These are phyloP conservation scores for Drosophila histrio DNA, from an alignment of 2,888 invertebrate species.

Conservation along the genomic window DNA sequence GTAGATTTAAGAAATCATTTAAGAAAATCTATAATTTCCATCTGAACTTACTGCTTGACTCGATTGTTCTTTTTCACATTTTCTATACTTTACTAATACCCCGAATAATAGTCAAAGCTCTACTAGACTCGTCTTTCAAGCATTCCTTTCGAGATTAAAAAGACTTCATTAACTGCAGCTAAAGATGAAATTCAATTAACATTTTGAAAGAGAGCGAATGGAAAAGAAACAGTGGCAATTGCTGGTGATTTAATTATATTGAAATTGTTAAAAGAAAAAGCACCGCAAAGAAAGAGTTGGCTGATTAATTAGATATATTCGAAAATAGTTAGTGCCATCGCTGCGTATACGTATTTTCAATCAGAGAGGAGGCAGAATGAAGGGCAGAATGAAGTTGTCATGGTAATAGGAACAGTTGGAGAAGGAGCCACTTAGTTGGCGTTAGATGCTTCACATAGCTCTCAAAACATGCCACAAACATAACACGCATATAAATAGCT, in stretches of 20 bases:
- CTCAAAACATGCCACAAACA: conserved; percentile 59
- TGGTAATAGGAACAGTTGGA: background rate
- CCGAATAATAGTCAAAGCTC: background rate
- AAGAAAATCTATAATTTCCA: too few relatives aligned
- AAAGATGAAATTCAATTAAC: conserved; percentile 7
- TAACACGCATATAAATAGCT: conserved; percentile 57
- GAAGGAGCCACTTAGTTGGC: conserved; percentile 45
- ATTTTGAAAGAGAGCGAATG: background rate
- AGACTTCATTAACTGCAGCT: background rate
- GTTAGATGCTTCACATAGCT: conserved; percentile 59
- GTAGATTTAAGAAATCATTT: too few relatives aligned
- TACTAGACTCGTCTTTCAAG: background rate
- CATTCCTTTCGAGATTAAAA: background rate
- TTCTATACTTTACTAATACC: background rate
- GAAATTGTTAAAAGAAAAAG: conserved; percentile 15
- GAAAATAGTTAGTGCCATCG: background rate
- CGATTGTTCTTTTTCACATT: background rate
- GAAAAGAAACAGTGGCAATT: background rate
- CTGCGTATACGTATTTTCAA: background rate
- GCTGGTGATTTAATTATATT: conserved; percentile 20
- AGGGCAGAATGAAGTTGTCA: conserved; percentile 12
- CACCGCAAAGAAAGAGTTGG: conserved; percentile 8
- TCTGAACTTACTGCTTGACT: too few relatives aligned
- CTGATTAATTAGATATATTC: conserved; percentile 39
- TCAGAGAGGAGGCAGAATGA: background rate